Evolutionary conservation across 2,797 vertebrate genomes (phyloP).

Genomic region (Cottoperca gobio): DNA sequence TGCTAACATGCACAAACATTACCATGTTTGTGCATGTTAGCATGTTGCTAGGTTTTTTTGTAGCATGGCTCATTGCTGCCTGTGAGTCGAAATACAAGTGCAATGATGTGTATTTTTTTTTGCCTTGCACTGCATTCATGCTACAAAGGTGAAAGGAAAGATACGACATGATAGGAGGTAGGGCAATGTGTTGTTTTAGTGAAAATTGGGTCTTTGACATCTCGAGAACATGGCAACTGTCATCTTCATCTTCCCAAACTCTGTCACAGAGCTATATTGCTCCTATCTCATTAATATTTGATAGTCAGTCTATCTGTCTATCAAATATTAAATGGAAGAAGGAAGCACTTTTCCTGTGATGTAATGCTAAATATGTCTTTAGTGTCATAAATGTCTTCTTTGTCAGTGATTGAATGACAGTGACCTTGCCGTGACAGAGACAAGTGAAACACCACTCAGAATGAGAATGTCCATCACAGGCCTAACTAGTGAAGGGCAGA

Average conservation of each 20-base stretch:
- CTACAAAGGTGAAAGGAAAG: constrained; percentile 4
- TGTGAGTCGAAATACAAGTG: not conserved
- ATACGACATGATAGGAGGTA: not conserved
- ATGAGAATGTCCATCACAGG: constrained; percentile 64
- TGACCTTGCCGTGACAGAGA: constrained; percentile 71
- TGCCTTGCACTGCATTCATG: not conserved
- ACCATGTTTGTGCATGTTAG: not conserved
- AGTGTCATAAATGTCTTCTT: constrained; percentile 61
- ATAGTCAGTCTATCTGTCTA: constrained; percentile 70
- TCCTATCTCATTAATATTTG: constrained; percentile 70
- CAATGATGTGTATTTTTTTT: not conserved
- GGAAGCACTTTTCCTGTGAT: constrained; percentile 52
- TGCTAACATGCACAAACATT: not conserved
- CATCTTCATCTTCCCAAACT: constrained; percentile 27
- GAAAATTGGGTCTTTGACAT: constrained; percentile 44
- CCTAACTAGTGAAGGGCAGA: constrained; percentile 61
- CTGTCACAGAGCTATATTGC: constrained; percentile 15
- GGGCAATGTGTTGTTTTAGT: constrained; percentile 3
- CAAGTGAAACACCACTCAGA: constrained; percentile 53
- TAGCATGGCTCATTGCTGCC: not conserved
- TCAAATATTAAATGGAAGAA: constrained; percentile 57
- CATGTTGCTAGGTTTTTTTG: not conserved
- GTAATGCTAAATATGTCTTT: constrained; percentile 58
- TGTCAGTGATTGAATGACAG: constrained; percentile 56
- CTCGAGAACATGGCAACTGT: constrained; percentile 23